phyloP scores from a whole-genome alignment of 30 jellyfish, hydroid and myxozoan species.

The Turritopsis rubra region DNA sequence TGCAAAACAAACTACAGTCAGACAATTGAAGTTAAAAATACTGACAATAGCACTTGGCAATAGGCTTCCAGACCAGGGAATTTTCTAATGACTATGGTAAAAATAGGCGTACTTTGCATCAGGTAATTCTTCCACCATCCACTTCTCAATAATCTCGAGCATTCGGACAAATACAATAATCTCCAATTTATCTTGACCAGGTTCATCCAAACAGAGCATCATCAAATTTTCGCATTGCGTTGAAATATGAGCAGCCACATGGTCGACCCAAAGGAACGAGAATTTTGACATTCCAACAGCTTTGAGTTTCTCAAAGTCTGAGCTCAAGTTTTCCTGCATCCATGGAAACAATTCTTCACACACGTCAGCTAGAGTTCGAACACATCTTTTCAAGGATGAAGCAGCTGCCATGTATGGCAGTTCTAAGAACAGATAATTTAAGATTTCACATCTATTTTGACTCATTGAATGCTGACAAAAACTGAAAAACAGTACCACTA shows the following conservation, averaged over 20 bases:
- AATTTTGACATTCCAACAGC: constrained; percentile 16
- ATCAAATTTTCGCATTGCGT: constrained; percentile 11
- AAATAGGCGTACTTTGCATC: constrained; percentile 1
- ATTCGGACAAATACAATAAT: constrained; percentile 16
- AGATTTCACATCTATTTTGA: too few relatives aligned
- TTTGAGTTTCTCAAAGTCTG: constrained; percentile 27
- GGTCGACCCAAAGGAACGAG: constrained; percentile 21
- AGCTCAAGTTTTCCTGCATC: constrained; percentile 16
- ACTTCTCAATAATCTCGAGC: constrained; percentile 30
- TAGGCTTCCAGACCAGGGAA: too few relatives aligned
- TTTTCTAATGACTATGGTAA: too few relatives aligned
- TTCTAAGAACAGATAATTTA: too few relatives aligned
- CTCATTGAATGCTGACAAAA: background rate
- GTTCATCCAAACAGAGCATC: constrained; percentile 18
- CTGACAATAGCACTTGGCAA: too few relatives aligned
- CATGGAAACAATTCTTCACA: constrained; percentile 27
- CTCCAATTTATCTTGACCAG: constrained; percentile 30
- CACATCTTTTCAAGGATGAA: constrained; percentile 17
- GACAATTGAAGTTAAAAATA: too few relatives aligned
- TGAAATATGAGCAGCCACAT: constrained; percentile 9
- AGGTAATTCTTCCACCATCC: constrained; percentile 23
- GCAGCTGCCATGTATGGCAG: constrained; percentile 20
- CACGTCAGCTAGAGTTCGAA: constrained; percentile 16
- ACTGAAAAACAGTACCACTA: too few relatives aligned
- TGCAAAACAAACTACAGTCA: too few relatives aligned